Percentiles rank a stretch among this genome's conserved stretches.
Evolutionary conservation across 1,140 invertebrate species (phyloP).

Genomic region (Dolichoris vasculosae): DNA sequence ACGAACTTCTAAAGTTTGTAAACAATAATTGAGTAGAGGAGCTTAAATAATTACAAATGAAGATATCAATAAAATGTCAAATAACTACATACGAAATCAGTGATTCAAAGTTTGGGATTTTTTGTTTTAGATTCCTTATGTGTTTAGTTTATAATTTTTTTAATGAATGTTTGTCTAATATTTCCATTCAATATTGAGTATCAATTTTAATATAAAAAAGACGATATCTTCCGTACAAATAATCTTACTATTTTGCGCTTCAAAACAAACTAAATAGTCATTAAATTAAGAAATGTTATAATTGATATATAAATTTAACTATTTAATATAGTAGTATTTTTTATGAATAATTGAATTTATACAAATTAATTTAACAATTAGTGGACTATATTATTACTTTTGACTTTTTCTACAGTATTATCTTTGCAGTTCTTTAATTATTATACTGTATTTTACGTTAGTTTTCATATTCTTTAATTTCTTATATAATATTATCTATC

Average conservation of each 20-base stretch:
- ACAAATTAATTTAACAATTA: too few species aligned
- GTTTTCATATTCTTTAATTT: neutral
- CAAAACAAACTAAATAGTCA: neutral
- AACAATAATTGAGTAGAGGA: conserved; percentile 13
- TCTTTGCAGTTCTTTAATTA: too few species aligned
- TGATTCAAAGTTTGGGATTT: conserved; percentile 5
- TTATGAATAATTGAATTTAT: too few species aligned
- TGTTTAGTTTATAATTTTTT: neutral
- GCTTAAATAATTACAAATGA: conserved; percentile 7
- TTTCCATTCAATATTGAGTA: neutral
- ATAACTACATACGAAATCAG: neutral
- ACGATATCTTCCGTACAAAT: neutral
- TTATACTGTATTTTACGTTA: neutral
- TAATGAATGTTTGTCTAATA: neutral
- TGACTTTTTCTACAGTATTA: too few species aligned
- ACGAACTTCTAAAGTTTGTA: neutral
- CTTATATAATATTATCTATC: neutral
- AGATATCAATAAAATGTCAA: conserved; percentile 15
- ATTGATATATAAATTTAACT: too few species aligned
- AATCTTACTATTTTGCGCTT: neutral
- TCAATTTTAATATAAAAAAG: neutral
- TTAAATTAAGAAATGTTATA: too few species aligned
- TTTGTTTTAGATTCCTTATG: neutral
- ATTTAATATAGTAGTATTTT: too few species aligned
- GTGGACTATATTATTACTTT: too few species aligned